Evolutionary conservation across 2,888 invertebrate genomes (phyloP), one percentile per base, ranked within the genome.

Genomic region (Oasisia sp.): DNA sequence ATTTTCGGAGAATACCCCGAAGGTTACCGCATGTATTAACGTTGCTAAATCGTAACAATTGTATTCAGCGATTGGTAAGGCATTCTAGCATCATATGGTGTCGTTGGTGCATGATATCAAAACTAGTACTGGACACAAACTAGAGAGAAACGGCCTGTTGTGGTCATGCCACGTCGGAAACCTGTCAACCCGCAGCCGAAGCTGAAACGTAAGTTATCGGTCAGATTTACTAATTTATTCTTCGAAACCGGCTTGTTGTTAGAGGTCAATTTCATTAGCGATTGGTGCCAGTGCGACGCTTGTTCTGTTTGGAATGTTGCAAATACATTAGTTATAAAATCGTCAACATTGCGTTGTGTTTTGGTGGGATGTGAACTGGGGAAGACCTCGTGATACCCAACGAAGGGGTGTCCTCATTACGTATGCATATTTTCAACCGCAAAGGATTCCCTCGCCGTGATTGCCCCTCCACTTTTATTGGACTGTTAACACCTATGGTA

Each of bases 1-100:
- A 74, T 74, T 74, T 74, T 74, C 74, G 74, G 74, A 74, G 74
- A 74, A 74, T 74, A 74, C 74, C 74, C 74, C 74, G 74, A 74
- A 74, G 74, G 74, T 74, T 74, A 74, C 27, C 74, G 74, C 74
- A 27, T 74, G 74, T 74, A 74, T 74, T 74, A 74, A 27, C 74
- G 74, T 74, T 74, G 74, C 74, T 74, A 74, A 74, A 74, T 74
- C 74, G 74, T 74, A 74, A 74, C 74, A 74, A 27, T 74, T 74
- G 74, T 74, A 74, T 74, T 19, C 74, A 74, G 74, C 27, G 27
- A 74, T 74, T 74, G 74, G n/a, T 74, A 74, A 74, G n/a, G 27
- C 27, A 74, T 74, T 27, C 74, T 19, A 74, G 74, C 27, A 74
- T 74, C 74, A n/a, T 74, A 74, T 74, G 74, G 74, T 74, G 74